Evolutionary conservation across 2,888 invertebrate species (phyloP).

Genomic region (Pristionchus japonicus): DNA sequence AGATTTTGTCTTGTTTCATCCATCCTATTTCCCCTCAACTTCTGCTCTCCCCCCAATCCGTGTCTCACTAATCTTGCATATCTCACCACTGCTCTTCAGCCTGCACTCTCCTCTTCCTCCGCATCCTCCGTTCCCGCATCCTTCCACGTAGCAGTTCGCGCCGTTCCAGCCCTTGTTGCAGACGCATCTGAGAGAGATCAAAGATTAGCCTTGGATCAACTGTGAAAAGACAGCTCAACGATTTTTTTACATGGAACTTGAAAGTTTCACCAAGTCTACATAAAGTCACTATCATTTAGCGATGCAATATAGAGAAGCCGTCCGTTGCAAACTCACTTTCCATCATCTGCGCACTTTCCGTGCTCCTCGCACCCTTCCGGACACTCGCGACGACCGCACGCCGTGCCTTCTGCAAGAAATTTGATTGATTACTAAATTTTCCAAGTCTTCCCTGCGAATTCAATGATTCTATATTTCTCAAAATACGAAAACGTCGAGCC

Average conservation of each 20-base stretch:
- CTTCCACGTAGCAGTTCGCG: slow-evolving; percentile 86
- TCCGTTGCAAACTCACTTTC: slow-evolving; percentile 78
- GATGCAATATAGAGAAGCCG: too few relatives aligned
- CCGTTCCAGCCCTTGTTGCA: slow-evolving; percentile 99
- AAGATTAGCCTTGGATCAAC: neutral
- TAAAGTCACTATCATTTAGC: too few relatives aligned
- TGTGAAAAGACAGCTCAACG: neutral
- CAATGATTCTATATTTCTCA: too few relatives aligned
- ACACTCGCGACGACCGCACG: slow-evolving; percentile 52
- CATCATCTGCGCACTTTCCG: slow-evolving; percentile 91
- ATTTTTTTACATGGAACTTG: too few relatives aligned
- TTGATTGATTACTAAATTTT: too few relatives aligned
- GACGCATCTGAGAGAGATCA: slow-evolving; percentile 81
- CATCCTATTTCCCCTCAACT: neutral
- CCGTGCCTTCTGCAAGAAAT: slow-evolving; percentile 9
- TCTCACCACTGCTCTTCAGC: slow-evolving; percentile 30
- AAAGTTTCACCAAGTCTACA: too few relatives aligned
- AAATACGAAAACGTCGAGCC: neutral
- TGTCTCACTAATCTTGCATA: neutral
- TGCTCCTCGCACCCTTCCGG: slow-evolving; percentile 92
- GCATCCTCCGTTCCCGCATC: slow-evolving; percentile 82
- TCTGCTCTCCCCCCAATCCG: neutral
- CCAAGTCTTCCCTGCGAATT: too few relatives aligned
- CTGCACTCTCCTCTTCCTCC: slow-evolving; percentile 63
- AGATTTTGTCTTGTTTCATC: neutral